Evolutionary conservation across 2,888 invertebrate species (phyloP).

Genomic region (Sepioteuthis lessoniana): DNA sequence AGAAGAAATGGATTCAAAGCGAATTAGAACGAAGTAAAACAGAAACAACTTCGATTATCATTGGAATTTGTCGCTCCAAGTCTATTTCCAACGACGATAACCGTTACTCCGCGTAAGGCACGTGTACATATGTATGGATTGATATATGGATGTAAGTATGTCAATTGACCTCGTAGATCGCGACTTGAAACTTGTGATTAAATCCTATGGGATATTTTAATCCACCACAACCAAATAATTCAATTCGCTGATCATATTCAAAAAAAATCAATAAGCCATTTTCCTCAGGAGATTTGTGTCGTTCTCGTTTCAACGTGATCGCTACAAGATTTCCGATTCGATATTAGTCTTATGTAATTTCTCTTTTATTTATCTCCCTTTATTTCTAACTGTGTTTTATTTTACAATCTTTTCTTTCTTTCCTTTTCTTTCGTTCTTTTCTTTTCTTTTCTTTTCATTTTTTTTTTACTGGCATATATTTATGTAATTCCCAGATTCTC

Average conservation of each 20-base stretch:
- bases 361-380: background rate
- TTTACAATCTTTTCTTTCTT: background rate
- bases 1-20: no score
- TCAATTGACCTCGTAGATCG: background rate
- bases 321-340: conserved; percentile 1
- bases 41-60: no score
- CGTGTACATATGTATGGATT: no score
- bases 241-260: background rate
- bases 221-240: background rate
- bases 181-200: background rate
- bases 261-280: background rate
- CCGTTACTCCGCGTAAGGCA: no score
- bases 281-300: background rate
- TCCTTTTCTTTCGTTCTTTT: background rate
- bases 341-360: background rate
- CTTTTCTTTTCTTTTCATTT: no score
- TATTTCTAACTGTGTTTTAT: background rate
- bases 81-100: no score
- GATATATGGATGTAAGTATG: no score
- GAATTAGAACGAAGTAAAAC: no score
- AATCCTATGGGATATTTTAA: background rate
- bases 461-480: background rate
- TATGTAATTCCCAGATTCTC: background rate
- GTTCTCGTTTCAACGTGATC: background rate
- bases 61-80: no score